Base-by-base conservation (phyloP, 2,113 vertebrate species). In the Actinemys pallida region DNA sequence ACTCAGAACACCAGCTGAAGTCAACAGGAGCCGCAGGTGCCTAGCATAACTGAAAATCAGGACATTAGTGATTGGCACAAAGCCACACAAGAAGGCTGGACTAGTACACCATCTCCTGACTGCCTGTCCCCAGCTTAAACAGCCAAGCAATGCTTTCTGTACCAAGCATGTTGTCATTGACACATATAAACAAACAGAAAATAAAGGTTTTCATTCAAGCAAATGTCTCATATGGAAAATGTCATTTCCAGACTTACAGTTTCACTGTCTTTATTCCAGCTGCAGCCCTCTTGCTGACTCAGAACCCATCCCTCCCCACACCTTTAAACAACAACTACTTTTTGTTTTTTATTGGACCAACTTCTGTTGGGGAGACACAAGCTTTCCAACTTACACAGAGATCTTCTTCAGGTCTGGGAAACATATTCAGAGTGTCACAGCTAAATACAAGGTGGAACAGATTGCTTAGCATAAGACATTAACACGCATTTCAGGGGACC, bases 71-170 rank as follows among this genome's bases (percentile, higher is more conserved):
- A 31, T 87, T 83, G 59, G 45, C 47, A 88, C 2, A 1, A 31
- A 2, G 45, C 24, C 24, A 13, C 39, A 65, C 39, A 81, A 31
- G 59, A 62, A 39, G 27, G 50, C 49, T 0, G 0, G 35, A 87
- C 50, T 89, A 89, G 29, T 2, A 50, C 0, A 1, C 9, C 1
- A 1, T 1, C 10, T 88, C 90, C 62, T 88, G n/a, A 53, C 13
- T 11, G 90, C 27, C 13, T 35, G 6, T 72, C 29, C n/a, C 8
- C 65, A 72, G 65, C 35, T 42, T 22, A 47, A 0, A 13, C 1
- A 75, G 20, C 8, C 2, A 4, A 27, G 35, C 31, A 88, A 76
- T 42, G 19, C 10, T 50, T 93, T 84, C 49, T 49, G 8, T 12
- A 4, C 29, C 9, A 39, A 42, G 78, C 88, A 94, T 17, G 39